Conservation (phyloP, 2,888 invertebrate genomes). For the Parascotia fuliginaria region DNA sequence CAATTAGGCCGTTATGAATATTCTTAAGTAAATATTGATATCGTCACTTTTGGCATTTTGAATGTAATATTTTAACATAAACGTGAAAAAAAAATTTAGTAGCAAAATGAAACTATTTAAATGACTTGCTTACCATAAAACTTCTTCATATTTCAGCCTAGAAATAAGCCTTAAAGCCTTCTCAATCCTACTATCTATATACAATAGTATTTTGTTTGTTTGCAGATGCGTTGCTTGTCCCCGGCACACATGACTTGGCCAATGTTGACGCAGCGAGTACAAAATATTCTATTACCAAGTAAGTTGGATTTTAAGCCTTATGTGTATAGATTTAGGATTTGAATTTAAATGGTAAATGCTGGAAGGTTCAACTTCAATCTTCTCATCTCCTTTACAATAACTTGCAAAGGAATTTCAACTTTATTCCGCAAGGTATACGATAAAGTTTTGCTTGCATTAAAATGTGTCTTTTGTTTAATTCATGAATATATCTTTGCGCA, state of each 20-base stretch:
- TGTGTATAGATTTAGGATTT: neutral
- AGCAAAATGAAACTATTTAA: neutral
- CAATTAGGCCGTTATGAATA: too few species aligned
- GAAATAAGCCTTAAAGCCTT: constrained; percentile 7
- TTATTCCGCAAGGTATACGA: constrained; percentile 27
- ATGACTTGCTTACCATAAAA: neutral
- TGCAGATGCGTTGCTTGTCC: constrained; percentile 69
- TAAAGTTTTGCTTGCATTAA: constrained; percentile 31
- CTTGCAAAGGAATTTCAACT: constrained; percentile 42
- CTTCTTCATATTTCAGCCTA: neutral
- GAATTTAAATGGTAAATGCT: constrained; percentile 16
- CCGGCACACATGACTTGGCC: constrained; percentile 58
- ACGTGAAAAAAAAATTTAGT: neutral
- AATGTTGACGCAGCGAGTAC: constrained; percentile 49
- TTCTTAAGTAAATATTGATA: too few species aligned
- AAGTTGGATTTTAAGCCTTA: constrained; percentile 55
- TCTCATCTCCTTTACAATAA: constrained; percentile 26
- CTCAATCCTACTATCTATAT: constrained; percentile 24
- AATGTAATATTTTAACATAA: too few species aligned
- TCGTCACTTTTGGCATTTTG: too few species aligned
- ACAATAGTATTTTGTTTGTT: constrained; percentile 61
- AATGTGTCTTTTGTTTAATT: constrained; percentile 6
- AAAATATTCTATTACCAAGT: constrained; percentile 49
- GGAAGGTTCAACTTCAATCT: constrained; percentile 27
- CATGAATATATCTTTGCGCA: neutral